These are phyloP conservation scores for Microchirus variegatus DNA, from an alignment of 2,797 vertebrate genomes.

Conservation along the genomic window DNA sequence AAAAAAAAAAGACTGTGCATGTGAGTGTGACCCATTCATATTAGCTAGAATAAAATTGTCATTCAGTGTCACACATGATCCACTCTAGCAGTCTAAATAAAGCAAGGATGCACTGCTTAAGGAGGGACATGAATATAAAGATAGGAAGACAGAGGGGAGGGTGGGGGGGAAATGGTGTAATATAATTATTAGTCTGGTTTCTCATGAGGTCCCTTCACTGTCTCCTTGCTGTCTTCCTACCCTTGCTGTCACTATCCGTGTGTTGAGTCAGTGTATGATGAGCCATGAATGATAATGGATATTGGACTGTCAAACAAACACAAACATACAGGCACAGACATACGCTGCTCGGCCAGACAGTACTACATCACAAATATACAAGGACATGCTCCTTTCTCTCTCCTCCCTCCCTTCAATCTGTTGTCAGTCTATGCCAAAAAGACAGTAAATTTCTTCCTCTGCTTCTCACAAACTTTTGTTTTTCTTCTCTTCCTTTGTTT, in stretches of 20 bases:
- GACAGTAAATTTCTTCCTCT: conserved; percentile 54
- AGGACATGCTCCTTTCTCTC: conserved; percentile 26
- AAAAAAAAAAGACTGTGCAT: too few species aligned
- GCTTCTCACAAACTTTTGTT: conserved; percentile 29
- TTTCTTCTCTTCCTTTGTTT: conserved; percentile 34
- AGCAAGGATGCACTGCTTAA: too few species aligned
- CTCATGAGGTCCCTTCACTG: conserved; percentile 30
- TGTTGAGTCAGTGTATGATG: conserved; percentile 41
- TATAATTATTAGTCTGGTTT: conserved; percentile 36
- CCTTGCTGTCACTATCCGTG: conserved; percentile 14
- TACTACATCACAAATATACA: conserved; percentile 50
- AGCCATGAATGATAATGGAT: conserved; percentile 56
- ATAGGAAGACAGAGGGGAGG: not conserved
- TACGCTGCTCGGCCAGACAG: conserved; percentile 30
- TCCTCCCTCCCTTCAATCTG: not conserved
- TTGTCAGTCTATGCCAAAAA: conserved; percentile 11
- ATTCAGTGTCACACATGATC: too few species aligned
- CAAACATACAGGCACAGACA: conserved; percentile 32
- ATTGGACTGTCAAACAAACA: conserved; percentile 40
- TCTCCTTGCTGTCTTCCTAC: conserved; percentile 33
- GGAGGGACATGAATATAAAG: not conserved
- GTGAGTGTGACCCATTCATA: too few species aligned
- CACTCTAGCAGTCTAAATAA: too few species aligned
- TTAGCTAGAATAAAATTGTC: too few species aligned
- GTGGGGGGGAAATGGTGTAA: conserved; percentile 1